Conservation (phyloP, 1,140 invertebrate genomes). For the Teleopsis dalmanni region DNA sequence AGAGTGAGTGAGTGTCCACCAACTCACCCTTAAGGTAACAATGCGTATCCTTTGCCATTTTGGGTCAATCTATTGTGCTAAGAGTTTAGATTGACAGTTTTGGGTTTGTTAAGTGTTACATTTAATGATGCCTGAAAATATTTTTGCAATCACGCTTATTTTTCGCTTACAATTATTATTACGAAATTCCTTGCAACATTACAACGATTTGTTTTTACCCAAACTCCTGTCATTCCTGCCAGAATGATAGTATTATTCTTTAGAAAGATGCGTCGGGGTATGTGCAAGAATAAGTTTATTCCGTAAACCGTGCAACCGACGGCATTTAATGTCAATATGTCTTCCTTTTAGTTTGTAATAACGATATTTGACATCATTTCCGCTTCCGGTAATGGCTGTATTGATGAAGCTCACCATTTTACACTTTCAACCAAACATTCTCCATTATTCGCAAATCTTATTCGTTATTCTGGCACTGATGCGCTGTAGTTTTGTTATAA, state of each 20-base stretch:
- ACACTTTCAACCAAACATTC: not conserved
- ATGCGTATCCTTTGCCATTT: not conserved
- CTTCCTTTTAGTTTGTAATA: constrained; percentile 7
- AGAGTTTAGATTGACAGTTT: constrained; percentile 28
- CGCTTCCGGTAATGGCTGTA: constrained; percentile 13
- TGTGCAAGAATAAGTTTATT: too few relatives aligned
- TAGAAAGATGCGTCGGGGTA: too few relatives aligned
- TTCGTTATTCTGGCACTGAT: not conserved
- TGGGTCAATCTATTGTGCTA: not conserved
- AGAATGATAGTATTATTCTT: too few relatives aligned
- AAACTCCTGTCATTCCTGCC: too few relatives aligned
- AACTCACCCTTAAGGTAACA: not conserved
- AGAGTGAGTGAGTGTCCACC: not conserved
- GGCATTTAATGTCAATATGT: too few relatives aligned
- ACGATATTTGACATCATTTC: constrained; percentile 17
- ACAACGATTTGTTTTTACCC: too few relatives aligned
- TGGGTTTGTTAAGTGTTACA: constrained; percentile 19
- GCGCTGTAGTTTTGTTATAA: too few relatives aligned
- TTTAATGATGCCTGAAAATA: constrained; percentile 36
- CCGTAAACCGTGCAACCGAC: too few relatives aligned
- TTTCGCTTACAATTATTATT: too few relatives aligned
- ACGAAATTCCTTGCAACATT: too few relatives aligned
- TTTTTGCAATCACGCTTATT: constrained; percentile 23
- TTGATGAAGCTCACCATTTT: constrained; percentile 2
- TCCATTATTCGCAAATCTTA: not conserved